phyloP scores from a whole-genome alignment of 2,113 vertebrate species.

The Balaeniceps rex region DNA sequence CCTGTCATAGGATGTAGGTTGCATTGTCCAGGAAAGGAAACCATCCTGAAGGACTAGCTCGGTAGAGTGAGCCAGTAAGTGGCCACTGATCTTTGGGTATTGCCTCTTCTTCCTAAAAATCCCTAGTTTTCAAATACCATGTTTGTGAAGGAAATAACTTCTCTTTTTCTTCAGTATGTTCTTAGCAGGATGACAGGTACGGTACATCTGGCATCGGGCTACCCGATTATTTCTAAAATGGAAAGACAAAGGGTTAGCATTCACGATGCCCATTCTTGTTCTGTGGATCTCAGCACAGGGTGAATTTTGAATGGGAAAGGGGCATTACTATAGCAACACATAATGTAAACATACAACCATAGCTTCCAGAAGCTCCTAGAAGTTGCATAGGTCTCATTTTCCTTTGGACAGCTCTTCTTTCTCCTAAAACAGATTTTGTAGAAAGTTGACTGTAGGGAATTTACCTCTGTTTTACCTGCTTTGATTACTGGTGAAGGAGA shows the following conservation, averaged over 20 bases:
- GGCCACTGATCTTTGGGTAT: not conserved
- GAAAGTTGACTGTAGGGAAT: not conserved
- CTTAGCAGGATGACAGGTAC: not conserved
- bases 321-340: not conserved
- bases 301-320: not conserved
- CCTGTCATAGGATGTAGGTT: not conserved
- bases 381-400: not conserved
- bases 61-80: not conserved
- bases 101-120: not conserved
- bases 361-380: not conserved
- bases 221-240: not conserved
- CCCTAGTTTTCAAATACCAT: not conserved
- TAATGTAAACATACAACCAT: not conserved
- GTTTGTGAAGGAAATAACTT: not conserved
- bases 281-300: not conserved
- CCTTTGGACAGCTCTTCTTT: not conserved
- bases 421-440: not conserved
- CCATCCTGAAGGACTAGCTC: not conserved
- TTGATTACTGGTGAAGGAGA: not conserved
- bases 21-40: not conserved
- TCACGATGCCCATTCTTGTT: not conserved
- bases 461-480: not conserved
- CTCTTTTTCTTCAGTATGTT: not conserved
- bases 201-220: not conserved
- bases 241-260: not conserved